phyloP scores from a whole-genome alignment of 2,113 vertebrate genomes.

The Martes martes region DNA sequence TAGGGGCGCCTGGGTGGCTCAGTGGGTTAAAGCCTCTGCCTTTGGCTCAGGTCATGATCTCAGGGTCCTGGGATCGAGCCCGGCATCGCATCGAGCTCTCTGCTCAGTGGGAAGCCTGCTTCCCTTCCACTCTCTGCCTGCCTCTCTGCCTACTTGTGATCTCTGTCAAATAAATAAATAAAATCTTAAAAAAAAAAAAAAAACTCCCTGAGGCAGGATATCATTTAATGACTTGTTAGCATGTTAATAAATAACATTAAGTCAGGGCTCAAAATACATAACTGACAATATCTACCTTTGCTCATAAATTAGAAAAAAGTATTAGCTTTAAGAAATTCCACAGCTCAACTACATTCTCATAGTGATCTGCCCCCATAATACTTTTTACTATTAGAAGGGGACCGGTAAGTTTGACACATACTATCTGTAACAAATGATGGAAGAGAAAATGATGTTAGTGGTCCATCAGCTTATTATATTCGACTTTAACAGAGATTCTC shows the following conservation, averaged over 20 bases:
- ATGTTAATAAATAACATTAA: neutral
- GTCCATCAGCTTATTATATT: neutral
- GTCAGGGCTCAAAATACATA: neutral
- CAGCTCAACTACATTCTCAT: neutral
- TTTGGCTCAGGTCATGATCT: too few relatives aligned
- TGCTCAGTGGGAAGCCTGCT: too few relatives aligned
- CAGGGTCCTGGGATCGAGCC: too few relatives aligned
- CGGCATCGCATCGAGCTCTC: too few relatives aligned
- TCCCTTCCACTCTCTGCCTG: too few relatives aligned
- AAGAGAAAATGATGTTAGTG: neutral
- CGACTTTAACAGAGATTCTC: neutral
- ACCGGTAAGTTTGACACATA: neutral
- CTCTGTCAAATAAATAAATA: too few relatives aligned
- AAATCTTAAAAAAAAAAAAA: too few relatives aligned
- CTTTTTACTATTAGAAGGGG: neutral
- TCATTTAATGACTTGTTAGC: neutral
- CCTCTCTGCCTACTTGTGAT: too few relatives aligned
- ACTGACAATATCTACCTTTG: neutral
- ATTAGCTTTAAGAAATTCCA: neutral
- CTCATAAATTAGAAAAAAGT: neutral
- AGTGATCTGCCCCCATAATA: neutral
- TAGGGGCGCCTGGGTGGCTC: too few relatives aligned
- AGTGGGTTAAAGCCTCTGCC: too few relatives aligned
- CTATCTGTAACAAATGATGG: neutral
- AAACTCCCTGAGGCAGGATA: neutral